Base-by-base conservation (phyloP, 30 jellyfish, hydroid and myxozoan genomes). In the Chironex yamaguchii region DNA sequence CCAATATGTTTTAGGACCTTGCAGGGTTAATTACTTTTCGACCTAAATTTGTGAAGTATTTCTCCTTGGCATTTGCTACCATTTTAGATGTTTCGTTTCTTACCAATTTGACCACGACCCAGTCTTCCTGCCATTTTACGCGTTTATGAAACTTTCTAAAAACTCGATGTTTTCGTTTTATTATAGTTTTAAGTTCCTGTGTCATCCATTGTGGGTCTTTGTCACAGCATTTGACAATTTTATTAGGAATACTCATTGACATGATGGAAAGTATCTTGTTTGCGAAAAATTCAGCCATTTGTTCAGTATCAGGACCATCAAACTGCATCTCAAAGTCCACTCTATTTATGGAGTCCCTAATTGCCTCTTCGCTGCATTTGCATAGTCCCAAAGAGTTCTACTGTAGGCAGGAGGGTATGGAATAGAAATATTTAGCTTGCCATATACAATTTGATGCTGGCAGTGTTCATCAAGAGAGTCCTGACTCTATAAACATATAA, bases 201-300 rank as follows among this genome's bases (percentile, higher is more conserved):
- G 90, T 86, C 36, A 86, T 86, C 96, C 91, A 86, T 29, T 76
- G 89, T 36, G 90, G 78, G 49, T 86, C 90, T 52, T 86, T 73
- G 49, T 86, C 84, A 33, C 52, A 34, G 31, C 67, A 35, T 24
- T 25, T 63, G 1, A 86, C 24, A 25, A 76, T 71, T 32, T 62
- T 66, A 83, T 74, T 74, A 14, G 96, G 86, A 52, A 86, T 72
- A 2, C 31, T 51, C 31, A 81, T 34, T 3, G 31, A 6, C 17
- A 74, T n/a, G 3, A 62, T 86, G 36, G 75, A 30, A 54, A 34
- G 52, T 49, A 80, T 31, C 48, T 49, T 30, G 24, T 36, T 36
- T 25, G 91, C 67, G 29, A 80, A 65, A 52, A 52, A 82, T 66
- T 80, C 91, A 52, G 74, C 29, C 91, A 80, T 63, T 42, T 80